Percentiles rank a stretch among this genome's conserved stretches.
Conservation (phyloP, 1,140 invertebrate genomes). For the Camponotus pennsylvanicus region DNA sequence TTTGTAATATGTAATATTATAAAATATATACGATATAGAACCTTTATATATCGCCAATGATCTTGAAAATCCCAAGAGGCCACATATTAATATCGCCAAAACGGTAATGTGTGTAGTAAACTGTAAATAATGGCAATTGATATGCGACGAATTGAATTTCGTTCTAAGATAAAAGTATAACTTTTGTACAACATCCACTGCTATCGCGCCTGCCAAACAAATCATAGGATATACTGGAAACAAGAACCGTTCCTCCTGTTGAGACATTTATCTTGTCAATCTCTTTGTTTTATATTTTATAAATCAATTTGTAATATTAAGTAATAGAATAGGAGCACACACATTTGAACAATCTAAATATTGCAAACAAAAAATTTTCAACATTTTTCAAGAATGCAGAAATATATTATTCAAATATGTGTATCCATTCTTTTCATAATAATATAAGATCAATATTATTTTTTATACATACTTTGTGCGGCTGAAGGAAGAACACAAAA, state of each 20-base stretch:
- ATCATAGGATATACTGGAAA: slow-evolving; percentile 98
- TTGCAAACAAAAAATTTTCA: not conserved
- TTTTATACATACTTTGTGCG: slow-evolving; percentile 93
- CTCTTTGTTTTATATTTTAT: not conserved
- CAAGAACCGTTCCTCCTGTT: slow-evolving; percentile 95
- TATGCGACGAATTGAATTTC: slow-evolving; percentile 81
- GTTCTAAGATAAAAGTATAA: slow-evolving; percentile 90
- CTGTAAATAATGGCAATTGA: slow-evolving; percentile 91
- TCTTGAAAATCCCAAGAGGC: slow-evolving; percentile 82
- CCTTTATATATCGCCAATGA: slow-evolving; percentile 85
- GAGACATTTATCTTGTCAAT: slow-evolving; percentile 35
- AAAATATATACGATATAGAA: slow-evolving; percentile 62
- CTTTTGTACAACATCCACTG: slow-evolving; percentile 93
- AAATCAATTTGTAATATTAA: not conserved
- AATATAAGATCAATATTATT: not conserved
- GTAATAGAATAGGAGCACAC: not conserved
- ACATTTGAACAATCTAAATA: slow-evolving; percentile 28
- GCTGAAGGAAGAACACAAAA: slow-evolving; percentile 94
- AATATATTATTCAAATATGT: not conserved
- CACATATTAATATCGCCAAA: slow-evolving; percentile 87
- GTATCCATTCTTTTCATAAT: not conserved
- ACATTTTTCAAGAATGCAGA: not conserved
- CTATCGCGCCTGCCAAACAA: slow-evolving; percentile 94
- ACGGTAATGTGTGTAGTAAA: slow-evolving; percentile 91
- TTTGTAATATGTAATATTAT: not conserved